Base-by-base conservation (phyloP, 1,140 invertebrate genomes). In the Leptonema lineaticorne region DNA sequence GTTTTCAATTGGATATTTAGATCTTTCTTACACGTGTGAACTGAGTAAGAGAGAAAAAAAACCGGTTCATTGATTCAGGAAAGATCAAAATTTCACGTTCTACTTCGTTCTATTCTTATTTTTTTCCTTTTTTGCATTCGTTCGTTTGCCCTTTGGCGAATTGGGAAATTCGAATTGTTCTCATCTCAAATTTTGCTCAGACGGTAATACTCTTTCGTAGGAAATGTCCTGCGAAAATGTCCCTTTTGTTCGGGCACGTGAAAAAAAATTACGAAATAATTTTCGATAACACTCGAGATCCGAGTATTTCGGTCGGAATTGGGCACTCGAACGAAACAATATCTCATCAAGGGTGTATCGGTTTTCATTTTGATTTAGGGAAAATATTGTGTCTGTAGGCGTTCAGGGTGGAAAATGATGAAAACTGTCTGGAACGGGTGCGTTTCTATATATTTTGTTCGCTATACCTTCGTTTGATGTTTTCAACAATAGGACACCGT, bases 1-100 rank as follows among this genome's bases (percentile, higher is more conserved):
- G 16, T 62, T 62, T 62, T 62, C 59, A 62, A 62, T 62, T 45
- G 45, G 59, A 62, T 62, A 62, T 62, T 62, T 62, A 62, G 59
- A 62, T 62, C 59, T 37, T 22, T 62, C 45, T 62, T 62, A 62
- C 45, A 62, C 45, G 45, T n/a, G n/a, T n/a, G n/a, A n/a, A n/a
- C n/a, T n/a, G n/a, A n/a, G n/a, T n/a, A n/a, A n/a, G n/a, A n/a
- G n/a, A n/a, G n/a, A n/a, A n/a, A 26, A 58, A 58, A 28, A 29
- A 26, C 26, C 56, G 59, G 59, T 62, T 62, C 59, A 62, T 18
- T 22, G 59, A 22, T 33, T 37, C 30, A 62, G 9, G 20, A 48
- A 48, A 16, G 46, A 16, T 48, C 9, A 18, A 48, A 48, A 9
- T 48, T 18, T n/a, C n/a, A n/a, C n/a, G n/a, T n/a, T n/a, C n/a